Evolutionary conservation across 2,888 invertebrate species (phyloP).

Genomic region (Uloborus plumipes): DNA sequence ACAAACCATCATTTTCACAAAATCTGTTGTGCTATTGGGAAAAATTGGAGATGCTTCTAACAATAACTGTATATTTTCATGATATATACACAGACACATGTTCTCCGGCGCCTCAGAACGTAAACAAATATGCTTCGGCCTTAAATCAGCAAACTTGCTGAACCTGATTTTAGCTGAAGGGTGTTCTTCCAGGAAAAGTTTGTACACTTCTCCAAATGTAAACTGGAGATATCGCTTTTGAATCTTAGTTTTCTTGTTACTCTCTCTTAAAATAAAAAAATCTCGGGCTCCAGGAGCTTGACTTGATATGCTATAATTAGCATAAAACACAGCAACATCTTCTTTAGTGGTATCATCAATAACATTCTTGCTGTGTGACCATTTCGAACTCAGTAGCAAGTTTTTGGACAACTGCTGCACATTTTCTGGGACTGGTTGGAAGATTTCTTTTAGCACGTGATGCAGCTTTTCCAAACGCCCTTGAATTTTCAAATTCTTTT

Average conservation of each 20-base stretch:
- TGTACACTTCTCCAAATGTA: neutral
- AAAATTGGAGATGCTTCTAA: neutral
- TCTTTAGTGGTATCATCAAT: no score
- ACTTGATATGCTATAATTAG: no score
- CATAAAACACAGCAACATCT: no score
- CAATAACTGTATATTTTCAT: neutral
- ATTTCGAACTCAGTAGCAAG: no score
- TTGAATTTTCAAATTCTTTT: neutral
- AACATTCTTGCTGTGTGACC: no score
- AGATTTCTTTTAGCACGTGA: slow-evolving; percentile 3
- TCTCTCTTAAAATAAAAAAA: no score
- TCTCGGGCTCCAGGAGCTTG: no score
- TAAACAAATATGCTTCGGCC: neutral
- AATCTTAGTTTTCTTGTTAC: neutral
- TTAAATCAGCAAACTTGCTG: slow-evolving; percentile 6
- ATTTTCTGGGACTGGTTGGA: neutral
- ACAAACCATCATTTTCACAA: neutral
- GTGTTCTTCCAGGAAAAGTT: slow-evolving; percentile 3
- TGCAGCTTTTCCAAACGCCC: slow-evolving; percentile 1
- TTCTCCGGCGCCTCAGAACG: neutral
- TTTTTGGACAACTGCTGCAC: neutral
- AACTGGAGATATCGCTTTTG: slow-evolving; percentile 13
- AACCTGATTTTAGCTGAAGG: slow-evolving; percentile 11
- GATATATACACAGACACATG: neutral
- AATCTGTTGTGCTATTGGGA: neutral